A percentile compares a stretch with the other conserved stretches of the same genome.
These are phyloP conservation scores for Aricia artaxerxes DNA, from an alignment of 2,888 invertebrate species.

Conservation along the genomic window DNA sequence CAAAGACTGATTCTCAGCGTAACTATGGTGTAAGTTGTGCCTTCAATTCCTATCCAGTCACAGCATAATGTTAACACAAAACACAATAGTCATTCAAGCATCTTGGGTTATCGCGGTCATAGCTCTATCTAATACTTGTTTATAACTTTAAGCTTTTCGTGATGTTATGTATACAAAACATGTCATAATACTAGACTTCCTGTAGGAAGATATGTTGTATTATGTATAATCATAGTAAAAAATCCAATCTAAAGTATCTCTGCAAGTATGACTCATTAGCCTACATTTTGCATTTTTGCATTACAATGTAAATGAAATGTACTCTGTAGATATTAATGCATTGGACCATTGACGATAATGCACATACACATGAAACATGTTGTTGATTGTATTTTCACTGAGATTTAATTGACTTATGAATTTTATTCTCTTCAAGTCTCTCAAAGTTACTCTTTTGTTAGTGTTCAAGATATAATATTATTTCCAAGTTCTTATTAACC, in stretches of 20 bases:
- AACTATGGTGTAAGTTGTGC: slow-evolving; percentile 75
- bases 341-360: neutral
- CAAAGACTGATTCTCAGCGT: slow-evolving; percentile 73
- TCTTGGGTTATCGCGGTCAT: neutral
- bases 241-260: neutral
- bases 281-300: neutral
- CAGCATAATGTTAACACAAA: neutral
- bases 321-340: neutral
- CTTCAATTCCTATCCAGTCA: neutral
- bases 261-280: slow-evolving; percentile 19
- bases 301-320: slow-evolving; percentile 3
- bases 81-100: neutral
- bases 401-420: too few species aligned
- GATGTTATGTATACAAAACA: neutral
- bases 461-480: too few species aligned
- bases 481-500: neutral
- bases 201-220: too few species aligned
- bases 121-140: neutral
- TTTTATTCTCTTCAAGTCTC: too few species aligned
- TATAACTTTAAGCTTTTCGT: neutral
- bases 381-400: neutral
- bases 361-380: neutral
- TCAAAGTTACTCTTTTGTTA: too few species aligned
- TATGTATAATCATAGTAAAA: neutral
- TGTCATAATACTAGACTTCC: neutral